These are phyloP conservation scores for Magallana gigas DNA, from an alignment of 1,140 invertebrate genomes.

Conservation along the genomic window DNA sequence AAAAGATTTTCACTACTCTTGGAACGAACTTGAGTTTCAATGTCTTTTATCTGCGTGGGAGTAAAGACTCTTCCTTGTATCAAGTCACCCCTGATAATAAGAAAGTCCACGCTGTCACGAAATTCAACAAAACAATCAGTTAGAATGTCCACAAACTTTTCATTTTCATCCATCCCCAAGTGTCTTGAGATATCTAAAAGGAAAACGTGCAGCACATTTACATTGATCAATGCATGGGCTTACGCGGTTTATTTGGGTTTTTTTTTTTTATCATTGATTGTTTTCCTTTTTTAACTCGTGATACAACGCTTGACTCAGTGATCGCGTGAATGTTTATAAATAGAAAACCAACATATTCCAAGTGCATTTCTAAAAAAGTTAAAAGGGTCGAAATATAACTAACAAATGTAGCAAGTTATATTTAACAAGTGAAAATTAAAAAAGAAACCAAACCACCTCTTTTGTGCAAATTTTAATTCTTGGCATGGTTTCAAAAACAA, in stretches of 20 bases:
- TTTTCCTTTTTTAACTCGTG: background rate
- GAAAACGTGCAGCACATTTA: too few relatives aligned
- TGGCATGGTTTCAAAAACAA: too few relatives aligned
- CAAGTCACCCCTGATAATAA: background rate
- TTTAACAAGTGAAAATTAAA: too few relatives aligned
- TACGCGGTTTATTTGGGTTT: background rate
- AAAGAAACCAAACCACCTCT: too few relatives aligned
- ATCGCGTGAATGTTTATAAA: too few relatives aligned
- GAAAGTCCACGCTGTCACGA: background rate
- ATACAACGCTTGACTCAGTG: background rate
- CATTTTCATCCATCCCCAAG: background rate
- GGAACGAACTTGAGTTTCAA: background rate
- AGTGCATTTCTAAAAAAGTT: too few relatives aligned
- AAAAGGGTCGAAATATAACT: too few relatives aligned
- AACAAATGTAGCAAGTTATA: too few relatives aligned
- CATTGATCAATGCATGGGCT: too few relatives aligned
- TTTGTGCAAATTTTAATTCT: too few relatives aligned
- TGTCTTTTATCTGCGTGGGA: background rate
- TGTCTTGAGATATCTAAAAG: too few relatives aligned
- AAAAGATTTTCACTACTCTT: constrained; percentile 9
- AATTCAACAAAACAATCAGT: background rate
- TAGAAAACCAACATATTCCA: too few relatives aligned
- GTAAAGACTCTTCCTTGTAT: background rate
- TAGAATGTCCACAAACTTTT: background rate
- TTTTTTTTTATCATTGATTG: background rate